Evolutionary conservation across 2,888 invertebrate genomes (phyloP).

Genomic region (Acronicta aceris): DNA sequence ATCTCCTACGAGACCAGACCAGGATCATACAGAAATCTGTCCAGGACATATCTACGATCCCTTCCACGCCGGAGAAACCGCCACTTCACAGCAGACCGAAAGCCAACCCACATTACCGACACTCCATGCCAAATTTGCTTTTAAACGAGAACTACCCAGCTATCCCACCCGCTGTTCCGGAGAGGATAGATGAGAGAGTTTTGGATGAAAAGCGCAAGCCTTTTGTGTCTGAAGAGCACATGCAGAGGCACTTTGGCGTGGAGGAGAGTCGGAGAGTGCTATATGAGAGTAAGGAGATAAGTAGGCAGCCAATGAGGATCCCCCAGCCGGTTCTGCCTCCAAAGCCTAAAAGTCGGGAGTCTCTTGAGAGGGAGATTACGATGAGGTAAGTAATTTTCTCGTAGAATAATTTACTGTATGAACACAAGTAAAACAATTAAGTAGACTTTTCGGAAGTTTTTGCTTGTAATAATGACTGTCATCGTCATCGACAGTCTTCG

Average conservation of each 20-base stretch:
- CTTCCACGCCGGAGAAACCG: constrained; percentile 75
- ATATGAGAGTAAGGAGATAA: constrained; percentile 73
- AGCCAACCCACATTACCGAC: constrained; percentile 74
- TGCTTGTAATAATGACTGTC: too few relatives aligned
- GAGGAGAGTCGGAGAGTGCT: constrained; percentile 82
- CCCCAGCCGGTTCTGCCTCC: constrained; percentile 77
- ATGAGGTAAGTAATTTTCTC: constrained; percentile 75
- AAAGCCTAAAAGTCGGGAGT: constrained; percentile 81
- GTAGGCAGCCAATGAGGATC: constrained; percentile 52
- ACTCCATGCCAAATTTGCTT: constrained; percentile 86
- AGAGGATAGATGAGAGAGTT: constrained; percentile 62
- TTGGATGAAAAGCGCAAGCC: constrained; percentile 82
- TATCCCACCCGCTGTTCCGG: constrained; percentile 64
- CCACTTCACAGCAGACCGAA: constrained; percentile 68
- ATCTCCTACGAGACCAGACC: constrained; percentile 91
- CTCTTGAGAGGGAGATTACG: constrained; percentile 84
- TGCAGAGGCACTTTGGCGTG: constrained; percentile 83
- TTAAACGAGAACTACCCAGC: constrained; percentile 73
- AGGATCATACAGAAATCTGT: constrained; percentile 90
- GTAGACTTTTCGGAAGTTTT: not conserved
- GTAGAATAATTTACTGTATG: not conserved
- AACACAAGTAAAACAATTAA: not conserved
- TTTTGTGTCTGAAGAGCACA: constrained; percentile 84
- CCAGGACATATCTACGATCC: constrained; percentile 88
- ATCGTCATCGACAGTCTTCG: not conserved